Conservation (phyloP, 2,797 vertebrate genomes). For the Agapornis canus region DNA sequence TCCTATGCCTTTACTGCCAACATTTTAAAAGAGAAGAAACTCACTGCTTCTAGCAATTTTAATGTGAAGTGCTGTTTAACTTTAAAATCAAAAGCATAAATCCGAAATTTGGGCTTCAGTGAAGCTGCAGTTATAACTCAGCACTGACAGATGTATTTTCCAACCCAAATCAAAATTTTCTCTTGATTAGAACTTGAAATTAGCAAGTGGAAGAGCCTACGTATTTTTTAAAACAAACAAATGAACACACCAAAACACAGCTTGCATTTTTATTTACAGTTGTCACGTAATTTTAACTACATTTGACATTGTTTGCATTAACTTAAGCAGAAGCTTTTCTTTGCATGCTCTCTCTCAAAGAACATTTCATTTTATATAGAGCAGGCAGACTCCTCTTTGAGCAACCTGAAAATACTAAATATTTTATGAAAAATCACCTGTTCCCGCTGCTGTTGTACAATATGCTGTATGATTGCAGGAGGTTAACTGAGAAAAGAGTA, state of each 20-base stretch:
- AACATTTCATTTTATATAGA: neutral
- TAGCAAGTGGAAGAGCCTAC: neutral
- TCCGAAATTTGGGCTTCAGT: neutral
- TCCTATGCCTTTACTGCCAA: neutral
- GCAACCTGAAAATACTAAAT: neutral
- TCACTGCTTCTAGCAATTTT: neutral
- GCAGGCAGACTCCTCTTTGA: too few species aligned
- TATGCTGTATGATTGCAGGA: neutral
- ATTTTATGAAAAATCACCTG: neutral
- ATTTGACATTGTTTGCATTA: neutral
- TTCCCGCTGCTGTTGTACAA: neutral
- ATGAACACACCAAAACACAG: neutral
- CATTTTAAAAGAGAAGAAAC: neutral
- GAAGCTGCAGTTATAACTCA: neutral
- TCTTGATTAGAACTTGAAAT: neutral
- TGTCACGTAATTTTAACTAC: neutral
- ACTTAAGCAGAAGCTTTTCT: neutral
- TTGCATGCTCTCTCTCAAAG: neutral
- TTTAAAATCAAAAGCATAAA: constrained; percentile 14
- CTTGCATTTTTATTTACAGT: neutral
- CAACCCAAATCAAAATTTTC: neutral
- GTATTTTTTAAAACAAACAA: neutral
- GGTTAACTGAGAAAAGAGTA: neutral
- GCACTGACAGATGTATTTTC: neutral
- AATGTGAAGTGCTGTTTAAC: neutral